Evolutionary conservation across 2,113 vertebrate species (phyloP), one percentile per base, ranked within the genome.

Genomic region (Sebastes schlegelii): DNA sequence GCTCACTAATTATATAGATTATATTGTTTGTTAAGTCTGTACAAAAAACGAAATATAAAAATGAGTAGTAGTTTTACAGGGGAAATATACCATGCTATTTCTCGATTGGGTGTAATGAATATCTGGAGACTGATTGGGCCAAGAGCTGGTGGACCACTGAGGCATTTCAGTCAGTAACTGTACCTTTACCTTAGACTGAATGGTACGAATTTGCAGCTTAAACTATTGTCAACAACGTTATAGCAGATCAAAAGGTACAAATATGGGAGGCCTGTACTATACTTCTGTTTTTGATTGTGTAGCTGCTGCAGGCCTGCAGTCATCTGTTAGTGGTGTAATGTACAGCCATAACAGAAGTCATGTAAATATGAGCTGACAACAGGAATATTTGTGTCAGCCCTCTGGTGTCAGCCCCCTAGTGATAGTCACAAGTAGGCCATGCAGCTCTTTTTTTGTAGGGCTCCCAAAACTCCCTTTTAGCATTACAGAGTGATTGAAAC

Each of bases 361-460:
- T 79, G 74, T 77, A 58, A 81, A 82, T 58, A 68, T 6, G 40
- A 88, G 60, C 65, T 75, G 84, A 87, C 80, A 82, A 67, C 62
- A 70, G 72, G 17, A 75, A 55, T 85, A 76, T 87, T 74, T 80
- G 76, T 77, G 80, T 82, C 87, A 74, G 45, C 65, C 84, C 86
- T 78, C 54, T 74, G 55, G 82, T 85, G 85, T 80, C 81, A 72
- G 65, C 17, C 58, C 82, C 65, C 54, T 74, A 49, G 76, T 34
- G 74, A 72, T 8, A 42, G 73, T 75, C 68, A 73, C 51, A 89
- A 89, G 63, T 85, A 84, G 87, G 77, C 79, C 86, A 83, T 0
- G 14, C 51, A 64, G 75, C 67, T 19, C 34, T 78, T 63, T 55
- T 65, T 62, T 64, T 13, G n/a, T 43, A 16, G 54, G 46, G n/a